A percentile compares a stretch with the other conserved stretches of the same genome.
Conservation (phyloP, 2,888 invertebrate genomes). For the Crocallis elinguaria region DNA sequence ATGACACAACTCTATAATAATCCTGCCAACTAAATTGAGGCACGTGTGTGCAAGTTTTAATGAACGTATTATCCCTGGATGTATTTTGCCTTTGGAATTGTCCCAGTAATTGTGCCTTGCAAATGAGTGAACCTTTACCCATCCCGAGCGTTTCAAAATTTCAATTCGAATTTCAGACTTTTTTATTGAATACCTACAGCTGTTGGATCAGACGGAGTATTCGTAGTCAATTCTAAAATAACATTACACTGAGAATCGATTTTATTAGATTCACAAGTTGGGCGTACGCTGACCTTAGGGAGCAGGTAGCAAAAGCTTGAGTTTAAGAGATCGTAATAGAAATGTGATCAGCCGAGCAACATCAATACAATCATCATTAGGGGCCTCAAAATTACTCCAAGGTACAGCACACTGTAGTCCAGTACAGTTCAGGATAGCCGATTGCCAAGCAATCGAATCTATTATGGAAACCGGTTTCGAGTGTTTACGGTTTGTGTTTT, state of each 20-base stretch:
- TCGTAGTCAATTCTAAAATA: constrained; percentile 14
- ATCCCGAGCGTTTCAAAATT: background rate
- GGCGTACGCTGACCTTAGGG: constrained; percentile 17
- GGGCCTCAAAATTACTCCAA: constrained; percentile 27
- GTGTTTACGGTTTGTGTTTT: constrained; percentile 44
- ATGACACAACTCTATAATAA: constrained; percentile 25
- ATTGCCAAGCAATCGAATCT: constrained; percentile 47
- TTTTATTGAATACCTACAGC: background rate
- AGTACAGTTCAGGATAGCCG: constrained; percentile 44
- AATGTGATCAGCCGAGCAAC: constrained; percentile 23
- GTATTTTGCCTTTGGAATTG: constrained; percentile 24
- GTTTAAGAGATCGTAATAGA: constrained; percentile 21
- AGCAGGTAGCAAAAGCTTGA: constrained; percentile 17
- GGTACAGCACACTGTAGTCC: constrained; percentile 37
- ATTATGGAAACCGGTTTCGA: constrained; percentile 36
- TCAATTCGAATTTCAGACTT: background rate
- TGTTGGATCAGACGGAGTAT: background rate
- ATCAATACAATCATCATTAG: constrained; percentile 29
- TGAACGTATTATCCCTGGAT: constrained; percentile 23
- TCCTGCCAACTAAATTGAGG: constrained; percentile 20
- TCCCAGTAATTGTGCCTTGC: constrained; percentile 24
- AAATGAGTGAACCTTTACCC: constrained; percentile 5
- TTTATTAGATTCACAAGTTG: constrained; percentile 15
- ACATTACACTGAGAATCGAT: constrained; percentile 21
- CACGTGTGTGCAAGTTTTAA: constrained; percentile 28